Conservation (phyloP, 2,888 invertebrate genomes). For the Heliothis peltigera region DNA sequence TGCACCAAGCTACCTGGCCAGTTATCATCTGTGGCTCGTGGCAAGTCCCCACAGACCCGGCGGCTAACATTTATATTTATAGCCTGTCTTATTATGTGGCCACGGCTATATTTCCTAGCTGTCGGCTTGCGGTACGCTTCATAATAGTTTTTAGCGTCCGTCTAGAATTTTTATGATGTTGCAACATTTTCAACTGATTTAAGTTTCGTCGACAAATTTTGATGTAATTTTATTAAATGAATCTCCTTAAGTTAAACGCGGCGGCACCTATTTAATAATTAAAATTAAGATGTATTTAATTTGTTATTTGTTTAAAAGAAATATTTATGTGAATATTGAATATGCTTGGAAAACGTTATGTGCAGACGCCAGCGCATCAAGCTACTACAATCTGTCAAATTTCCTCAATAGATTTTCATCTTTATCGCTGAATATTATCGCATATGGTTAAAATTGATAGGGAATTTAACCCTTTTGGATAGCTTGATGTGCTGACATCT, state of each 20-base stretch:
- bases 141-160: constrained; percentile 61
- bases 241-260: background rate
- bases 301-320: too few species aligned
- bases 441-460: too few species aligned
- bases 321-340: too few species aligned
- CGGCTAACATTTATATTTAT: constrained; percentile 76
- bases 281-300: background rate
- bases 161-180: constrained; percentile 52
- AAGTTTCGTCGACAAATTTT: constrained; percentile 11
- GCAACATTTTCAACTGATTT: constrained; percentile 35
- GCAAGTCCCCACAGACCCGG: constrained; percentile 42
- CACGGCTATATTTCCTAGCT: constrained; percentile 64
- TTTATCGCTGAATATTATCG: too few species aligned
- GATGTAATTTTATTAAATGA: background rate
- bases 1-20: constrained; percentile 32
- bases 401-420: too few species aligned
- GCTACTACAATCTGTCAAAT: too few species aligned
- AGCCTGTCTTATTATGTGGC: constrained; percentile 73
- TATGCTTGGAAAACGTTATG: too few species aligned
- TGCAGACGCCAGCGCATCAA: too few species aligned
- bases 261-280: background rate
- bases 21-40: constrained; percentile 51
- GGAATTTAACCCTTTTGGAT: too few species aligned
- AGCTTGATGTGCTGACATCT: too few species aligned
- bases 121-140: constrained; percentile 61